Conservation (phyloP, 2,113 vertebrate species). For the Larimichthys polyactis region DNA sequence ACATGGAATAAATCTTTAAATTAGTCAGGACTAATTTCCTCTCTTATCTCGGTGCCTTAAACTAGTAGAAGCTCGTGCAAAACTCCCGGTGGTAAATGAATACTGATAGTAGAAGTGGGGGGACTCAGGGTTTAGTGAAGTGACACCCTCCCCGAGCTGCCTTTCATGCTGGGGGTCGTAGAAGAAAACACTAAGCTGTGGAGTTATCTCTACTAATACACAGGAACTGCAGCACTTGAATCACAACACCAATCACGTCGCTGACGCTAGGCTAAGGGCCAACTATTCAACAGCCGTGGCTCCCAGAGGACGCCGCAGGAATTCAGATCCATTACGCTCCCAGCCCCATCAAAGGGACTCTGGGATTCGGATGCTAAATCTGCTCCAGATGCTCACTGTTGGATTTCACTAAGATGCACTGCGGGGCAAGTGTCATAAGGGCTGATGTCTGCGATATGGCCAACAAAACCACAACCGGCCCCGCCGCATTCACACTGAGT, state of each 20-base stretch:
- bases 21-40: constrained; percentile 50
- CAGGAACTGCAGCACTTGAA: constrained; percentile 46
- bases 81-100: constrained; percentile 49
- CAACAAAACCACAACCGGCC: constrained; percentile 32
- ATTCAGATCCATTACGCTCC: constrained; percentile 73
- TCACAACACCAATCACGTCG: constrained; percentile 72
- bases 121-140: constrained; percentile 44
- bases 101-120: constrained; percentile 34
- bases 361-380: constrained; percentile 69
- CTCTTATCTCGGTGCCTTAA: constrained; percentile 46
- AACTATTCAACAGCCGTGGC: constrained; percentile 62
- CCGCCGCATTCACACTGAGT: constrained; percentile 12
- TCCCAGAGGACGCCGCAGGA: constrained; percentile 72
- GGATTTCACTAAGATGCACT: constrained; percentile 71
- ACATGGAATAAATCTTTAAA: constrained; percentile 37
- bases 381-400: constrained; percentile 79
- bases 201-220: constrained; percentile 54
- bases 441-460: constrained; percentile 39
- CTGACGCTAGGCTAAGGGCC: constrained; percentile 70
- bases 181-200: constrained; percentile 43
- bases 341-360: constrained; percentile 78
- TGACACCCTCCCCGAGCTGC: constrained; percentile 35
- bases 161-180: constrained; percentile 34
- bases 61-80: constrained; percentile 38
- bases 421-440: constrained; percentile 64